phyloP scores from a whole-genome alignment of 2,113 vertebrate genomes.

The Etheostoma spectabile region DNA sequence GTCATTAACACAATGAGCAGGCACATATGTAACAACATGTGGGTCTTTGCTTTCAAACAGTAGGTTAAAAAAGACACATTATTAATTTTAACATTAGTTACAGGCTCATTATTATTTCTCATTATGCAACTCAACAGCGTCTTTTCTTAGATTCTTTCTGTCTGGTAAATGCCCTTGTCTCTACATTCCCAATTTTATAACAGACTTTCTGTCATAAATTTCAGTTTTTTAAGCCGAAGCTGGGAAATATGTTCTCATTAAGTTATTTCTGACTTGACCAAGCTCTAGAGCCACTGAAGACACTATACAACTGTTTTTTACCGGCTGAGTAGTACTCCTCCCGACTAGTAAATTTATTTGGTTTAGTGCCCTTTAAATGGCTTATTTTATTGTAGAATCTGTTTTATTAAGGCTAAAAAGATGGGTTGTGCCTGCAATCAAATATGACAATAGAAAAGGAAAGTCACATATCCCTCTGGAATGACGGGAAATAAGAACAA shows the following conservation, averaged over 20 bases:
- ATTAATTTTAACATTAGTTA: too few relatives aligned
- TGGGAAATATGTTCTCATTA: background rate
- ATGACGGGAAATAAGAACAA: background rate
- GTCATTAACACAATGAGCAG: too few relatives aligned
- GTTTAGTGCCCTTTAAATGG: background rate
- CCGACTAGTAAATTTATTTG: background rate
- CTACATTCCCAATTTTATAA: background rate
- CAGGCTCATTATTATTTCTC: too few relatives aligned
- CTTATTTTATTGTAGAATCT: background rate
- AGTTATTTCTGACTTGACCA: background rate
- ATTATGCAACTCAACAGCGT: too few relatives aligned
- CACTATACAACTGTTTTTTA: background rate
- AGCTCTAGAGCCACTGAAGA: background rate
- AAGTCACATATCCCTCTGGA: background rate
- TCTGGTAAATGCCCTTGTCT: background rate
- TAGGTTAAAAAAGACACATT: too few relatives aligned
- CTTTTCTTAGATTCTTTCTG: background rate
- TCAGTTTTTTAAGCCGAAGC: background rate
- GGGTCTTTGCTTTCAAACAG: too few relatives aligned
- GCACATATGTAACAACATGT: too few relatives aligned
- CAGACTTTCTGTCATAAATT: background rate
- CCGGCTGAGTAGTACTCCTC: background rate
- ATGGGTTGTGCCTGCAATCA: conserved; percentile 53
- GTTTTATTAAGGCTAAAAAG: conserved; percentile 30
- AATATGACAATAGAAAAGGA: conserved; percentile 36